A percentile compares a stretch with the other conserved stretches of the same genome.
These are phyloP conservation scores for Rhopalosiphum padi DNA, from an alignment of 1,140 invertebrate species.

Conservation along the genomic window DNA sequence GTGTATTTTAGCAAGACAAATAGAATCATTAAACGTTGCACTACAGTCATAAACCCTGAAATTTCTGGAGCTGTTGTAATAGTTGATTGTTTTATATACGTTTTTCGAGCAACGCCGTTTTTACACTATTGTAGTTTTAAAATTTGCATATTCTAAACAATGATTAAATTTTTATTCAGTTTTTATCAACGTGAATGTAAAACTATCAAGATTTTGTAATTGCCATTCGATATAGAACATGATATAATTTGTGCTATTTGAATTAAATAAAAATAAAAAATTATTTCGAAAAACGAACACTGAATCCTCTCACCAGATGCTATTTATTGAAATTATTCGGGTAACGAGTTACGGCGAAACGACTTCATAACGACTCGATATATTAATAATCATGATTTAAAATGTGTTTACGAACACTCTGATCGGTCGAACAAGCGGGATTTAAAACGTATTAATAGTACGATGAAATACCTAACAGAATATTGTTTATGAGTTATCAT, in stretches of 20 bases:
- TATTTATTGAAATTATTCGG: neutral
- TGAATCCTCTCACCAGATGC: neutral
- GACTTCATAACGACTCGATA: neutral
- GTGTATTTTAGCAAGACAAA: neutral
- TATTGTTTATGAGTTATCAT: neutral
- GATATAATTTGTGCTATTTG: neutral
- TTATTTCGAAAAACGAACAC: neutral
- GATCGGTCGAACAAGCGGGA: neutral
- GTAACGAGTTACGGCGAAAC: neutral
- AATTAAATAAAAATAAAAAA: neutral
- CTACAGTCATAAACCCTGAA: neutral
- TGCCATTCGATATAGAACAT: neutral
- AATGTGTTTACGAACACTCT: neutral
- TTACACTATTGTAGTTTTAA: neutral
- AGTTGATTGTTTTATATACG: neutral
- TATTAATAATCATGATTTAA: neutral
- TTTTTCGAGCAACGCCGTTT: neutral
- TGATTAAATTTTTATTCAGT: neutral
- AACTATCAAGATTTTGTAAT: neutral
- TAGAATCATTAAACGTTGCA: neutral
- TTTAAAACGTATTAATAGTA: neutral
- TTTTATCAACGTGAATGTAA: neutral
- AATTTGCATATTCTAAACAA: constrained; percentile 1
- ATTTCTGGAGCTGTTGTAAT: neutral
- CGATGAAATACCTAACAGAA: neutral